Evolutionary conservation across 2,113 vertebrate genomes (phyloP), one percentile per base, ranked within the genome.

Genomic region (Ictalurus punctatus): DNA sequence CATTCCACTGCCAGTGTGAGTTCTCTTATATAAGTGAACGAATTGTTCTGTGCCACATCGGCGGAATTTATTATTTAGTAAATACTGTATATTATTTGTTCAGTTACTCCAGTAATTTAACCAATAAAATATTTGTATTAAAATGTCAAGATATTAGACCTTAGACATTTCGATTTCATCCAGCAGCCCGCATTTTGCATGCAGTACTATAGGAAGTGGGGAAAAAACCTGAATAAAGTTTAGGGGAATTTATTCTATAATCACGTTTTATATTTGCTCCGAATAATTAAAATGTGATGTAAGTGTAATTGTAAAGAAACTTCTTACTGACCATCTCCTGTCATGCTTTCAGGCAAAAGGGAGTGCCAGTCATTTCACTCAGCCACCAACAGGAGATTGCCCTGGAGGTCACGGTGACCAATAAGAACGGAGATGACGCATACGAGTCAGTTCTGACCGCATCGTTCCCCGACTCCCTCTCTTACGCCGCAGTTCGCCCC

Each of bases 361-460:
- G 91, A 0, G 4, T 96, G 67, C 96, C 97, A 0, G 95, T 97
- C 88, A 94, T 99, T 87, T 93, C 96, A 61, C 94, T 99, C 69
- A 97, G 95, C 89, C 92, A 97, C 89, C 98, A 98, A 93, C 98
- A 97, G 25, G 95, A 97, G 79, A 96, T 99, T 80, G 96, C 96
- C 40, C 93, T 99, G 91, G 97, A 99, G 95, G 95, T 99, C 91
- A 98, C 91, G 0, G 97, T 99, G 90, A 97, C 95, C 69, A 99
- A 99, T 90, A 73, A 87, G 48, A 94, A 96, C 9, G 97, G 97
- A 1, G 98, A 99, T 17, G 98, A 98, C n/a, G 98, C 98, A 0
- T 95, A 99, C 1, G 98, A 99, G 93, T 97, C 98, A 0, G 94
- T 90, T 73, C 87, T 99, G 34, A 67, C 92, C 0, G 96, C 95